Conservation (phyloP, 2,888 invertebrate species). For the Eupithecia subfuscata region DNA sequence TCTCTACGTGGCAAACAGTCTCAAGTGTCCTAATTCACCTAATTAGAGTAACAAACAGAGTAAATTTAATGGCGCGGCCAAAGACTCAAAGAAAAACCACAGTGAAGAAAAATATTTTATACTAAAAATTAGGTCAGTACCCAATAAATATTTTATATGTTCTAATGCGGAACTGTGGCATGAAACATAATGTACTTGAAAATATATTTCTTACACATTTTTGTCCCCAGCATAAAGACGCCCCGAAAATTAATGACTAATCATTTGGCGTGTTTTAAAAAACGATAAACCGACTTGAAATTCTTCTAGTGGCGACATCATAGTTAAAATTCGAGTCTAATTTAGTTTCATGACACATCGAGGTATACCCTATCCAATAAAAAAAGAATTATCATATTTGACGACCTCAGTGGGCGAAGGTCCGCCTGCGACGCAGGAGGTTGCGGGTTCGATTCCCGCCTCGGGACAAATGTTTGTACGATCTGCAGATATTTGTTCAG, state of each 20-base stretch:
- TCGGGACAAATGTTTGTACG: too few relatives aligned
- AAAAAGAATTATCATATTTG: too few relatives aligned
- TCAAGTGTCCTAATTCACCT: conserved; percentile 63
- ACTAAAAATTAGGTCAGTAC: not conserved
- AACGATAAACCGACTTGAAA: too few relatives aligned
- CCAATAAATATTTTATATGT: not conserved
- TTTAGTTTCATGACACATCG: too few relatives aligned
- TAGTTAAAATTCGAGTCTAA: too few relatives aligned
- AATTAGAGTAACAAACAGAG: conserved; percentile 74
- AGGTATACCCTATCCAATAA: too few relatives aligned
- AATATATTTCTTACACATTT: not conserved
- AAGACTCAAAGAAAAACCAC: conserved; percentile 49
- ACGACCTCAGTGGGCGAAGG: too few relatives aligned
- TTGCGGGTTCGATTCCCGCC: too few relatives aligned
- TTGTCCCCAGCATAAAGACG: not conserved
- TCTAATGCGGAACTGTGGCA: not conserved
- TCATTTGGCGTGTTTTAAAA: too few relatives aligned
- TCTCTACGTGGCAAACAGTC: conserved; percentile 59
- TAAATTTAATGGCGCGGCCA: conserved; percentile 66
- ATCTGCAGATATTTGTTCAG: too few relatives aligned
- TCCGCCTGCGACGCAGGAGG: too few relatives aligned
- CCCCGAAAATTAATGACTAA: not conserved
- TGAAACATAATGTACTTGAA: not conserved
- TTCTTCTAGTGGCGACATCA: too few relatives aligned
- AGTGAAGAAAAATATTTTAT: conserved; percentile 7